A percentile compares a stretch with the other conserved stretches of the same genome.
Evolutionary conservation across 2,113 vertebrate species (phyloP).

Genomic region (Eubucco bourcierii): DNA sequence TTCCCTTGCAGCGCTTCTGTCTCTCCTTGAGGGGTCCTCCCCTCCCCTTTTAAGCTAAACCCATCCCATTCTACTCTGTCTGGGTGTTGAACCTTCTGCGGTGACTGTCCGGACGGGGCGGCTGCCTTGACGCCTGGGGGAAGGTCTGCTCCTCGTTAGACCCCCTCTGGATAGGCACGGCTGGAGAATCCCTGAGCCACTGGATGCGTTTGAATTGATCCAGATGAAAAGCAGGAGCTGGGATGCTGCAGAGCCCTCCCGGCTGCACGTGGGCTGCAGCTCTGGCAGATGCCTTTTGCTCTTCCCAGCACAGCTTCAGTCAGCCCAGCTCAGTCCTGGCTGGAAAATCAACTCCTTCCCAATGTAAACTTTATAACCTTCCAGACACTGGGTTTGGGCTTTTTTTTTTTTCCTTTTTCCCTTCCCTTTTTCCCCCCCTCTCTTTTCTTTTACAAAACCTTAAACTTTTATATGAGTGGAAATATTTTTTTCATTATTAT

Average conservation of each 20-base stretch:
- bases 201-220: not conserved
- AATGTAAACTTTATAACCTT: not conserved
- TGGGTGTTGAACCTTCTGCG: not conserved
- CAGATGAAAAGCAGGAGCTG: not conserved
- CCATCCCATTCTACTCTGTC: not conserved
- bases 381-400: not conserved
- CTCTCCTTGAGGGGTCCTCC: not conserved
- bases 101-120: not conserved
- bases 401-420: accelerated
- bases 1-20: not conserved
- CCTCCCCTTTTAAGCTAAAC: not conserved
- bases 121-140: not conserved
- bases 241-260: not conserved
- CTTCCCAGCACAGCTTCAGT: not conserved
- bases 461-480: slow-evolving; percentile 50
- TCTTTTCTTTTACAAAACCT: not conserved
- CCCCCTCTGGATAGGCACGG: not conserved
- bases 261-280: not conserved
- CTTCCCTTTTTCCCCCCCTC: not conserved
- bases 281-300: not conserved
- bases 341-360: not conserved
- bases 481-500: slow-evolving; percentile 58
- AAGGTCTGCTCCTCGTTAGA: not conserved
- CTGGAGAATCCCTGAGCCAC: not conserved
- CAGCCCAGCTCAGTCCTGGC: not conserved